phyloP scores from a whole-genome alignment of 2,888 invertebrate genomes.

The Asteroscopus sphinx region DNA sequence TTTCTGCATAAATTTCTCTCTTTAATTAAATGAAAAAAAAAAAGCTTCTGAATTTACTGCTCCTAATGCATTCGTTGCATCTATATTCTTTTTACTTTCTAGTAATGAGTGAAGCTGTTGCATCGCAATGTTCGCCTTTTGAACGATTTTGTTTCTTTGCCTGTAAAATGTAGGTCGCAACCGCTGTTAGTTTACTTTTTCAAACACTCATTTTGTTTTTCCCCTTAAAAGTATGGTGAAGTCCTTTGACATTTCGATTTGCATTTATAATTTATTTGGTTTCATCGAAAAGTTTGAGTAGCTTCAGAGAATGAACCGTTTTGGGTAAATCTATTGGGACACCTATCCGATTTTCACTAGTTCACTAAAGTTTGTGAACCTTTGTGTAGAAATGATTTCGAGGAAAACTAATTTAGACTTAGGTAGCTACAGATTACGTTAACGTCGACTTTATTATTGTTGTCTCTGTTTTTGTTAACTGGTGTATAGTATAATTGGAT shows the following conservation, averaged over 20 bases:
- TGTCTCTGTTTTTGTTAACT: too few species aligned
- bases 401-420: constrained; percentile 12
- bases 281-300: constrained; percentile 27
- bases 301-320: too few species aligned
- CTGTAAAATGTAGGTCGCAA: constrained; percentile 64
- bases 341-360: constrained; percentile 17
- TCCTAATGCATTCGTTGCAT: constrained; percentile 68
- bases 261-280: constrained; percentile 52
- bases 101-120: constrained; percentile 60
- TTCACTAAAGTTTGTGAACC: constrained; percentile 15
- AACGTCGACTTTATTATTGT: not conserved
- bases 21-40: constrained; percentile 61
- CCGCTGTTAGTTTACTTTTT: constrained; percentile 51
- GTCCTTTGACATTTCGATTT: constrained; percentile 56
- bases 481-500: too few species aligned
- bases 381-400: constrained; percentile 7
- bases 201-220: constrained; percentile 41
- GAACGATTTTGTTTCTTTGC: constrained; percentile 56
- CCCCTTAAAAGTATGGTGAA: constrained; percentile 38
- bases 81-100: constrained; percentile 56
- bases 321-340: constrained; percentile 24
- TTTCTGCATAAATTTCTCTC: constrained; percentile 40
- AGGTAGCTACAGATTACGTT: not conserved
- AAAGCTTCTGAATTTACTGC: constrained; percentile 68
- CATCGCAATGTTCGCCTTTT: constrained; percentile 50